A percentile compares a stretch with the other conserved stretches of the same genome.
Evolutionary conservation across 64 coral and sea anemone species (phyloP).

Genomic region (Catalaphyllia jardinei): DNA sequence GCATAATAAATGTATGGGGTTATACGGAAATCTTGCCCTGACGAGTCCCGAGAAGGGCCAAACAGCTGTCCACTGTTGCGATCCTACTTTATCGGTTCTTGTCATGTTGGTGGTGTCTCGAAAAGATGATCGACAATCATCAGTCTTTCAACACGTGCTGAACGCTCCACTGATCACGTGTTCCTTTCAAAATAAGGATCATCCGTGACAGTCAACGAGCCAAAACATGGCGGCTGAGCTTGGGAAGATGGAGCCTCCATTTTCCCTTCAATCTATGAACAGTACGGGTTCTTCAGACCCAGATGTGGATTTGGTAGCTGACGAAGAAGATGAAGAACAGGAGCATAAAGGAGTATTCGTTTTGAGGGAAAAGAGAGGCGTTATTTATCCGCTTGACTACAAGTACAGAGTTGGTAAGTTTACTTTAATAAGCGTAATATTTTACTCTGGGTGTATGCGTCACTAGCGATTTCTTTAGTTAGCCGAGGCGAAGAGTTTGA

Average conservation of each 20-base stretch:
- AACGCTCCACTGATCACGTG: not conserved
- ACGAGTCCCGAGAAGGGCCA: too few species aligned
- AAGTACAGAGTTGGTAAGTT: constrained; percentile 59
- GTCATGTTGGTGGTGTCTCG: too few species aligned
- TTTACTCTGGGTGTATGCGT: not conserved
- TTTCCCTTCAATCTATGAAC: constrained; percentile 1
- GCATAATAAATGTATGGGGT: too few species aligned
- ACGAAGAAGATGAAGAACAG: constrained; percentile 22
- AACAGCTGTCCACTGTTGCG: too few species aligned
- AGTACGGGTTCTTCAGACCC: constrained; percentile 20
- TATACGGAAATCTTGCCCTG: too few species aligned
- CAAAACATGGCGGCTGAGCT: constrained; percentile 22
- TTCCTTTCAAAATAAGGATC: not conserved
- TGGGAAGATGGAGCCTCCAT: constrained; percentile 11
- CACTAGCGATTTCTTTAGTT: not conserved
- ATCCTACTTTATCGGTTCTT: too few species aligned
- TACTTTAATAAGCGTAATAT: not conserved
- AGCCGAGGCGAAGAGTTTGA: too few species aligned
- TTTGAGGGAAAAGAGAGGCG: constrained; percentile 29
- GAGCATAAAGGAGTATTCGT: constrained; percentile 8
- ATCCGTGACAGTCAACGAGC: not conserved
- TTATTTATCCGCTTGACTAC: constrained; percentile 50
- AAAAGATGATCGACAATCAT: not conserved
- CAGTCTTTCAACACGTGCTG: not conserved
- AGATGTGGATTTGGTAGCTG: constrained; percentile 26